Evolutionary conservation across 2,888 invertebrate species (phyloP), one percentile per base, ranked within the genome.

Genomic region (Schizaphis graminum): DNA sequence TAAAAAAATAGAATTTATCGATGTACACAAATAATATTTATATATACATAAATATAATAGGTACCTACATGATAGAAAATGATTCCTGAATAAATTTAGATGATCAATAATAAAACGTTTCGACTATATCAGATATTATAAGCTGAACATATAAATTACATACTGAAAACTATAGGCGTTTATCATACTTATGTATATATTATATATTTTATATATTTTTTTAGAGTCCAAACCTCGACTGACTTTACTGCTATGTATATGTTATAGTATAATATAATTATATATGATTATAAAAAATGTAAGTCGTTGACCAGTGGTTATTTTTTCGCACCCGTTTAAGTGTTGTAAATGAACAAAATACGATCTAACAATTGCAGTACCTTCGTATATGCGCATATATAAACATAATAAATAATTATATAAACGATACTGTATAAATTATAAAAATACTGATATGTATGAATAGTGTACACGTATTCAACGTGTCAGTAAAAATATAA

Each of bases 261-360:
- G 13, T 67, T 67, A 67, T 67, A 67, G 61, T 28, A 28, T 61
- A 61, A 16, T 16, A 16, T 35, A 21, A 67, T 67, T 67, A 35
- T n/a, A n/a, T n/a, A 67, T 13, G 67, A 67, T n/a, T 67, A 67
- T 67, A 67, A 35, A 67, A 67, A 7, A 35, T 35, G 16, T 67
- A 67, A 67, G n/a, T 67, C 61, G n/a, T 35, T 35, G 16, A 67
- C 67, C 67, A 67, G 21, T 67, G 35, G 35, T 67, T 67, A 67
- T 67, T 67, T 67, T 67, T 86, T 86, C 86, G 86, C 87, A 49
- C 47, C 87, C 47, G 87, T 49, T 87, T 86, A 86, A 86, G 44
- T 44, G 16, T 44, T 28, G 28, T 67, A 35, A 67, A n/a, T 67
- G 16, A 67, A n/a, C 16, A 67, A 67, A n/a, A 67, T 67, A 67